A percentile compares a stretch with the other conserved stretches of the same genome.
Conservation (phyloP, 2,888 invertebrate species). For the Tetranychus truncatus region DNA sequence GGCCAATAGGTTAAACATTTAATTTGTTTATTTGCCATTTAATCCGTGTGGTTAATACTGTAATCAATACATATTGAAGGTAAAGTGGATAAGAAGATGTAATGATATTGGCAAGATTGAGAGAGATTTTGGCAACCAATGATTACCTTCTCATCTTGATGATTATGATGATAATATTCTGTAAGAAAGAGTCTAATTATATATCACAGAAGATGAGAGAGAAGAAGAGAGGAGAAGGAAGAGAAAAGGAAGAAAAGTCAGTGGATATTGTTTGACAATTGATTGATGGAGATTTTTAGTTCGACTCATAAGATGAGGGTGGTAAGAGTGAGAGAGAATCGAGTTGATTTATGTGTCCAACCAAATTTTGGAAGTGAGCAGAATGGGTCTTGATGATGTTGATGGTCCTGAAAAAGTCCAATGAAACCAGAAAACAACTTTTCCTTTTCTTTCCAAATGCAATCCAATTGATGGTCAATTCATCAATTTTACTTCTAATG, state of each 20-base stretch:
- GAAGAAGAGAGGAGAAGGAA: neutral
- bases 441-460: neutral
- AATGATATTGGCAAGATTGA: no score
- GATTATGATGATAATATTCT: neutral
- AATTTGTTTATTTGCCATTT: neutral
- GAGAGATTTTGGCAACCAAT: neutral
- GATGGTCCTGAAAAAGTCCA: neutral
- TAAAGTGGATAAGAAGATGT: neutral
- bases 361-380: neutral
- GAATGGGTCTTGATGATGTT: neutral
- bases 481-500: neutral
- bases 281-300: neutral
- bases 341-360: neutral
- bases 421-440: constrained; percentile 1
- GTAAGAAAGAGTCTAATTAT: neutral
- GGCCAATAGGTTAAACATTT: no score
- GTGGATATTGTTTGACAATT: neutral
- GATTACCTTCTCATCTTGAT: neutral
- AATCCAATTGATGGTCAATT: constrained; percentile 1
- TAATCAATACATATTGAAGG: neutral
- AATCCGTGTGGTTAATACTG: neutral
- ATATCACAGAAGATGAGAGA: neutral
- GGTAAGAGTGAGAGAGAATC: neutral
- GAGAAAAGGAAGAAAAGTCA: neutral
- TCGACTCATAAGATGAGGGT: neutral